These are phyloP conservation scores for Tetragnatha versicolor DNA, from an alignment of 1,140 invertebrate genomes.

Conservation along the genomic window DNA sequence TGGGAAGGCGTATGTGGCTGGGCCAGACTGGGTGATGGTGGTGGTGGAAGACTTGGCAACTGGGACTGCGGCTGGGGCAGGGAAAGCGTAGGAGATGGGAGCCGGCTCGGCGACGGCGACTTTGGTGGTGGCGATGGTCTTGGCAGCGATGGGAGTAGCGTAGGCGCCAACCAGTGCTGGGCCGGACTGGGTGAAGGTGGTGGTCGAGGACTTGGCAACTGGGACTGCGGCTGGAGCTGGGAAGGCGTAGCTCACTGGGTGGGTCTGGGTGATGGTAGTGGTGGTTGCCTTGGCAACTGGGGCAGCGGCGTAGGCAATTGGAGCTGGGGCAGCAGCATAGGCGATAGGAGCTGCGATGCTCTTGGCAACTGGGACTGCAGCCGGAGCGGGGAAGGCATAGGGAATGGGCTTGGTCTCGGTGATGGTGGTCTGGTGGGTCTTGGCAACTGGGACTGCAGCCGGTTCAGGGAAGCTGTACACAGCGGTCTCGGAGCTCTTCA, in stretches of 20 bases:
- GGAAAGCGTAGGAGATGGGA: conserved; percentile 20
- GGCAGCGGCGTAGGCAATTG: conserved; percentile 56
- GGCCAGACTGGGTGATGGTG: neutral
- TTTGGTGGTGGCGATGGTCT: neutral
- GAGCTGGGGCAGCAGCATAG: conserved; percentile 67
- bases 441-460: conserved; percentile 27
- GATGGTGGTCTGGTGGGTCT: neutral
- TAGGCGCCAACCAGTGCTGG: neutral
- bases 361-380: conserved; percentile 19
- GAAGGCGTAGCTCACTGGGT: neutral
- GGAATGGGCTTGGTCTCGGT: conserved; percentile 3
- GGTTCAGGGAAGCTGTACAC: neutral
- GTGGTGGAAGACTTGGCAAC: conserved; percentile 8
- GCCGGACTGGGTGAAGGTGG: neutral
- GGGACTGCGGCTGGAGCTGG: conserved; percentile 30
- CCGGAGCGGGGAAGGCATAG: neutral
- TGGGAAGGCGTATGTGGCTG: conserved; percentile 7
- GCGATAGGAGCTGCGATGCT: too few relatives aligned
- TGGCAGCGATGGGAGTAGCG: conserved; percentile 59
- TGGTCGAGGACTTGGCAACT: conserved; percentile 21
- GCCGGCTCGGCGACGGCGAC: conserved; percentile 47
- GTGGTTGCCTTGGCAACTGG: conserved; percentile 58
- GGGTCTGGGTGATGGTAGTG: conserved; percentile 59
- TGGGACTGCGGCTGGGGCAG: conserved; percentile 11
- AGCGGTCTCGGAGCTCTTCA: neutral